Evolutionary conservation across 2,888 invertebrate genomes (phyloP).

Genomic region (Petrolisthes manimaculis): DNA sequence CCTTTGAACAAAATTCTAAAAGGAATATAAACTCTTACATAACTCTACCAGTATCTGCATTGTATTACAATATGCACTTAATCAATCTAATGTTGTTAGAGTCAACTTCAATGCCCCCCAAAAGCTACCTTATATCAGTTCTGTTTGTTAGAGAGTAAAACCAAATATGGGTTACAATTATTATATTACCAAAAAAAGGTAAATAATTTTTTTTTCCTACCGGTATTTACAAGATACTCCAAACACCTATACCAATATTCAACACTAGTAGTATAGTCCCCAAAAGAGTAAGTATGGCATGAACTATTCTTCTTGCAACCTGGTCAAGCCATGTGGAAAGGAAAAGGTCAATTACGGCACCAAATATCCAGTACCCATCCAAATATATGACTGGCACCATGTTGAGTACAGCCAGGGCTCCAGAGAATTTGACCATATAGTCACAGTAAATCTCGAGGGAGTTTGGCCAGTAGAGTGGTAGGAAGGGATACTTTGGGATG

Average conservation of each 20-base stretch:
- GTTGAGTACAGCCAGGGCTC: constrained; percentile 91
- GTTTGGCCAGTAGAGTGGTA: constrained; percentile 74
- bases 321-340: constrained; percentile 73
- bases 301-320: constrained; percentile 76
- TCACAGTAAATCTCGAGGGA: constrained; percentile 80
- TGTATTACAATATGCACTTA: too few species aligned
- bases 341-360: constrained; percentile 76
- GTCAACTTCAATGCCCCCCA: too few species aligned
- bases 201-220: background rate
- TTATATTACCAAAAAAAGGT: too few species aligned
- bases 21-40: too few species aligned
- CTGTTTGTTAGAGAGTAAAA: too few species aligned
- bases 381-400: constrained; percentile 92
- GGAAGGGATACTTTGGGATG: constrained; percentile 76
- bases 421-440: constrained; percentile 87
- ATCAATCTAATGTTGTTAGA: too few species aligned
- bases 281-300: constrained; percentile 78
- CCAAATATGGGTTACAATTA: too few species aligned
- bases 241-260: constrained; percentile 76
- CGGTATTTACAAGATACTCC: constrained; percentile 68
- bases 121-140: too few species aligned
- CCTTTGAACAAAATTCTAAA: too few species aligned
- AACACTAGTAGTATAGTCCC: constrained; percentile 80
- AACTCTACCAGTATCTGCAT: too few species aligned
- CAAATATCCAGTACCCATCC: constrained; percentile 80